Evolutionary conservation across 2,113 vertebrate genomes (phyloP).

Genomic region (Psilopsiagon aurifrons): DNA sequence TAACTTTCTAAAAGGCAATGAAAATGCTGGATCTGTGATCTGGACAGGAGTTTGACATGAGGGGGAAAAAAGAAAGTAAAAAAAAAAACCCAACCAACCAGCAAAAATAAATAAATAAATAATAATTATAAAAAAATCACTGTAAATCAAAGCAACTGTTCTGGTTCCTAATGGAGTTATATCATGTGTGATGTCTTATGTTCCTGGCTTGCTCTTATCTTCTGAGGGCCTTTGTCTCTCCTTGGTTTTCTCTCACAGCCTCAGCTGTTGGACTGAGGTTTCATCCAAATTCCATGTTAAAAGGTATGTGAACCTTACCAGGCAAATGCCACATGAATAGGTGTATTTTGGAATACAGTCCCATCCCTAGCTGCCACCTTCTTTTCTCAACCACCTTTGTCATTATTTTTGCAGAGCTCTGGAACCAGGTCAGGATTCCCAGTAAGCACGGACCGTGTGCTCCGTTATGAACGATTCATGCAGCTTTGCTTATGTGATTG

Average conservation of each 20-base stretch:
- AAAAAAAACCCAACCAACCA: no score
- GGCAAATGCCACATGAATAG: not conserved
- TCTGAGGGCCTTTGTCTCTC: not conserved
- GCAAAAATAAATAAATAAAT: not conserved
- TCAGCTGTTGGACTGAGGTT: not conserved
- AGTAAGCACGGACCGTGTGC: accelerated
- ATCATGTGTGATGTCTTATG: accelerated
- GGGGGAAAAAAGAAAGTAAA: not conserved
- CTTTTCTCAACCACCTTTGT: not conserved
- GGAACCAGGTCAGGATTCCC: not conserved
- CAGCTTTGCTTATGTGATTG: not conserved
- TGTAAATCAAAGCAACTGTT: not conserved
- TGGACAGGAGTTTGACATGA: not conserved
- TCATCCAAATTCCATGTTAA: not conserved
- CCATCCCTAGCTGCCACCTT: not conserved
- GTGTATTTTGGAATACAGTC: not conserved
- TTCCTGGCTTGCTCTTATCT: not conserved
- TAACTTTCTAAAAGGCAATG: not conserved
- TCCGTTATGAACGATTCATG: not conserved
- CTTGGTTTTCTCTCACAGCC: not conserved
- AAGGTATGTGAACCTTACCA: not conserved
- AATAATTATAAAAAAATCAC: not conserved
- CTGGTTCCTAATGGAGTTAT: not conserved
- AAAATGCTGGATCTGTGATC: not conserved
- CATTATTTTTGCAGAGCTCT: not conserved